Evolutionary conservation across 1,140 invertebrate species (phyloP), one percentile per base, ranked within the genome.

Genomic region (Tetramorium alpestre): DNA sequence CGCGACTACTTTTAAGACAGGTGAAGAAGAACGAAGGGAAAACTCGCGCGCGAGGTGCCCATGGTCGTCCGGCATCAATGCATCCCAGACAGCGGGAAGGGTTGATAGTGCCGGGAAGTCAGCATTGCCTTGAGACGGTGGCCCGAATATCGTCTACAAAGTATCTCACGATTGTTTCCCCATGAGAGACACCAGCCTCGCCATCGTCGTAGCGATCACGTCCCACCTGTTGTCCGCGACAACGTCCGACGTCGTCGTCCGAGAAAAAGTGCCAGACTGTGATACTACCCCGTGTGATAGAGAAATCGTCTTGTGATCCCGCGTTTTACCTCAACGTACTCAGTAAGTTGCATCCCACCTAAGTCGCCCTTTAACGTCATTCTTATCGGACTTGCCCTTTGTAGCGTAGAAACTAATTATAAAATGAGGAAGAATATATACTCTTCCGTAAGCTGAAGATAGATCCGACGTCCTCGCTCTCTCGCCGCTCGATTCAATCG

Each of bases 211-310:
- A n/a, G 8, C 13, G 11, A 33, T 77, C 64, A 54, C 47, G 33
- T 82, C 51, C 44, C 18, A 75, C 73, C 87, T 67, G 51, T 25
- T 41, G 33, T 25, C 75, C 44, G 38, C 67, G 54, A 58, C 54
- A 65, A 44, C 22, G 44, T 56, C 8, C 69, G 16, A 2, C 64
- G 62, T 56, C 51, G 38, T 22, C 38, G 38, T 33, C 77, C 80
- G 75, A 76, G 70, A 87, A 60, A 62, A 58, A 78, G 84, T 88
- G 78, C 84, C 89, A 75, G 77, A 88, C 91, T 92, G 91, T 92
- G 91, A 92, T 91, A 91, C 81, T 90, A 75, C 58, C 56, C 78
- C 85, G 90, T 91, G 90, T 91, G 90, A 91, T 90, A 91, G 67
- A 85, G 25, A 70, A 54, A 72, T 75, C 69, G 22, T 44, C 81